A percentile compares a stretch with the other conserved stretches of the same genome.
Conservation (phyloP, 2,113 vertebrate genomes). For the Mungos mungo region DNA sequence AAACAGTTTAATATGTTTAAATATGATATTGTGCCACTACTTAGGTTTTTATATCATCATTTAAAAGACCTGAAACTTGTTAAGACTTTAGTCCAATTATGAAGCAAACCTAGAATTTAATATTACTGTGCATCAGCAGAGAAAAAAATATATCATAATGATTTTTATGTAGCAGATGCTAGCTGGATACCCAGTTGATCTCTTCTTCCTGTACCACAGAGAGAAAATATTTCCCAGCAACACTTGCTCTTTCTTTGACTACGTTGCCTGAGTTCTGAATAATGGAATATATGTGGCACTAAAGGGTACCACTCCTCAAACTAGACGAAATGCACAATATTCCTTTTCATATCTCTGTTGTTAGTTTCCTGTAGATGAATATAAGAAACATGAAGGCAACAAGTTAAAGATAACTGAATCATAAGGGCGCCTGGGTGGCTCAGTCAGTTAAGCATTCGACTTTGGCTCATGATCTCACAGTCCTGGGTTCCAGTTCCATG, state of each 20-base stretch:
- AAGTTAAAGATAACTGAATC: background rate
- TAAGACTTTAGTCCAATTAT: background rate
- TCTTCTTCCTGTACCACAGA: background rate
- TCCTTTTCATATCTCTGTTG: background rate
- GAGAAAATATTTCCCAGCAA: fast-evolving
- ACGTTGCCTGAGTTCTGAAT: background rate
- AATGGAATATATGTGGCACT: no score
- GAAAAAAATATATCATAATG: background rate
- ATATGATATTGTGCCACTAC: background rate
- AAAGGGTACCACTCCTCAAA: background rate
- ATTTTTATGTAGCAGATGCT: background rate
- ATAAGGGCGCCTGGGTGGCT: no score
- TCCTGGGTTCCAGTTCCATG: no score
- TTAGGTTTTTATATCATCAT: background rate
- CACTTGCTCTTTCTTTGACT: background rate
- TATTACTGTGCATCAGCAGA: background rate
- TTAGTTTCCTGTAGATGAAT: background rate
- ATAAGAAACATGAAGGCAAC: background rate
- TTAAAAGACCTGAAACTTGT: background rate
- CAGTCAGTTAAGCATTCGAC: no score
- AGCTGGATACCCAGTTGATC: background rate
- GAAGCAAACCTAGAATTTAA: background rate
- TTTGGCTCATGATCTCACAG: no score
- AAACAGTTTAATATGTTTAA: background rate
- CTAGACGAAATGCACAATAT: background rate